Percentiles rank a stretch among this genome's conserved stretches.
Evolutionary conservation across 2,797 vertebrate genomes (phyloP).

Genomic region (Betta splendens): DNA sequence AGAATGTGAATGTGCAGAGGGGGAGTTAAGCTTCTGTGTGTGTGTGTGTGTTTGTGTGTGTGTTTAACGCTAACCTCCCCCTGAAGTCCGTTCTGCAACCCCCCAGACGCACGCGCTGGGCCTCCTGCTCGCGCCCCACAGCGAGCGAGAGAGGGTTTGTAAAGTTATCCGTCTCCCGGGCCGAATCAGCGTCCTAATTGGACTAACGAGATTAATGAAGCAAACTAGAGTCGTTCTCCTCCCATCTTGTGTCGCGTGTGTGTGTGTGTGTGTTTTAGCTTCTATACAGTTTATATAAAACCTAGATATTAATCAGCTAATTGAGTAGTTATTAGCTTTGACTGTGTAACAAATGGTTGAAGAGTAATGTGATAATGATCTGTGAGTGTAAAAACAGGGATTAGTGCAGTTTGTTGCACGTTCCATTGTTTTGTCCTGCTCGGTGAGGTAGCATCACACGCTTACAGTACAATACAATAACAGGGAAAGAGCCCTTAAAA

Average conservation of each 20-base stretch:
- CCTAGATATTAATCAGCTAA: too few relatives aligned
- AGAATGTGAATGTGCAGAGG: slow-evolving; percentile 18
- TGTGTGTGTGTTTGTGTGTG: slow-evolving; percentile 32
- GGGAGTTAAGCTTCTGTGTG: too few relatives aligned
- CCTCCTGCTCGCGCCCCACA: slow-evolving; percentile 11
- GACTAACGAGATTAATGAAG: slow-evolving; percentile 79
- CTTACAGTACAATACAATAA: slow-evolving; percentile 15
- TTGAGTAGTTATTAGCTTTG: too few relatives aligned
- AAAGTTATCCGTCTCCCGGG: slow-evolving; percentile 52
- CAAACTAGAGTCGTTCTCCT: slow-evolving; percentile 58
- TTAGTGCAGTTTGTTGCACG: not conserved
- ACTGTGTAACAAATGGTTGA: too few relatives aligned
- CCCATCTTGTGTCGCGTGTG: slow-evolving; percentile 44
- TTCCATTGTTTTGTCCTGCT: slow-evolving; percentile 22
- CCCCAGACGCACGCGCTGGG: slow-evolving; percentile 31
- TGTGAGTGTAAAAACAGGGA: not conserved
- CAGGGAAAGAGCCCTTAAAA: not conserved
- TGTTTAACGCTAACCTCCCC: slow-evolving; percentile 56
- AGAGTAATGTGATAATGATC: not conserved
- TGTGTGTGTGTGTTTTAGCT: slow-evolving; percentile 10
- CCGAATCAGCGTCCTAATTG: slow-evolving; percentile 75
- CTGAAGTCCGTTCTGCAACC: slow-evolving; percentile 65
- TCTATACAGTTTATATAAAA: too few relatives aligned
- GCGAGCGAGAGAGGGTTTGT: slow-evolving; percentile 30
- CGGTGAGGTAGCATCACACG: not conserved